These are phyloP conservation scores for Leucophenga montana DNA, from an alignment of 2,888 invertebrate genomes.

Conservation along the genomic window DNA sequence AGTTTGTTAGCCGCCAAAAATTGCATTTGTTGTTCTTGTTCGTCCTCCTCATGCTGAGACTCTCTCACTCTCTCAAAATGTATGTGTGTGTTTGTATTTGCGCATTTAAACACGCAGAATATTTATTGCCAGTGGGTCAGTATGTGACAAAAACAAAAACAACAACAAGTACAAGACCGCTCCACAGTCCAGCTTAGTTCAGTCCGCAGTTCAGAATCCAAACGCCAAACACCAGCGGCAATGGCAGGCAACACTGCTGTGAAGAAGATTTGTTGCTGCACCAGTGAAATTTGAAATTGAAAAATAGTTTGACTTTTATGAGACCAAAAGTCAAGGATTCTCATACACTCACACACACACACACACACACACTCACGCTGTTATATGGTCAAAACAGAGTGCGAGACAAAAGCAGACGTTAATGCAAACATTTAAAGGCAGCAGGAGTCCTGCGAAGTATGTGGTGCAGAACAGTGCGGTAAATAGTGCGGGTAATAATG, in stretches of 20 bases:
- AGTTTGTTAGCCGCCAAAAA: slow-evolving; percentile 7
- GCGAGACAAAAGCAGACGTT: too few species aligned
- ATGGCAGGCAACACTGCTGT: slow-evolving; percentile 42
- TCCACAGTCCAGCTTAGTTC: neutral
- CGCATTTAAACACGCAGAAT: slow-evolving; percentile 50
- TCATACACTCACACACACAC: slow-evolving; percentile 10
- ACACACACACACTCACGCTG: neutral
- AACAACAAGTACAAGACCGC: slow-evolving; percentile 7
- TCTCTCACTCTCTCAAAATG: slow-evolving; percentile 32
- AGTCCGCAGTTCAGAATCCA: neutral
- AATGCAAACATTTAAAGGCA: too few species aligned
- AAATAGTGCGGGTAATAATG: too few species aligned
- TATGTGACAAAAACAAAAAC: slow-evolving; percentile 29
- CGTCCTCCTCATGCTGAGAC: slow-evolving; percentile 39
- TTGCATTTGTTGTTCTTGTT: slow-evolving; percentile 32
- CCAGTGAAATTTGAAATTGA: slow-evolving; percentile 64
- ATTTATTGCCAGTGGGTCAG: slow-evolving; percentile 50
- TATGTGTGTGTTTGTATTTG: slow-evolving; percentile 27
- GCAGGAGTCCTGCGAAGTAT: too few species aligned
- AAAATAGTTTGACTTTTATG: slow-evolving; percentile 49
- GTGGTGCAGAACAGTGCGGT: too few species aligned
- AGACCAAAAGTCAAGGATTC: slow-evolving; percentile 26
- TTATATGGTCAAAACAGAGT: too few species aligned
- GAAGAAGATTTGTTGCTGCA: slow-evolving; percentile 62
- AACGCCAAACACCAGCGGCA: slow-evolving; percentile 24